Conservation (phyloP, 2,113 vertebrate species). For the Otus sunia region DNA sequence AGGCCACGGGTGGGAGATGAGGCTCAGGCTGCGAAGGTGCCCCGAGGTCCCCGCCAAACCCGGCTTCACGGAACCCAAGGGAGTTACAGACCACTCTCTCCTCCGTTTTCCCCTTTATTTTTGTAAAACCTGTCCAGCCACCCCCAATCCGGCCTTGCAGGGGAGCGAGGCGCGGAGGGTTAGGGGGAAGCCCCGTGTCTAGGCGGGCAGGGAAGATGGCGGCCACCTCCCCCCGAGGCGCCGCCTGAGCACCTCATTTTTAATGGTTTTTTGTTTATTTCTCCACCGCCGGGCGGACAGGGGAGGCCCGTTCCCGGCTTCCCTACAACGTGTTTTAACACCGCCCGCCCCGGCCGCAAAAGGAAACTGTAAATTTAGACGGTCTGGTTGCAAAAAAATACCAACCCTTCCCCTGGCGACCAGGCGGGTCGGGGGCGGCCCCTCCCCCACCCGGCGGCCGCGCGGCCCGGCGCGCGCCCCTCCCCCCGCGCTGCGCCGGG, state of each 20-base stretch:
- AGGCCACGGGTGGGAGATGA: neutral
- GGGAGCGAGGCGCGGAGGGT: fast-evolving
- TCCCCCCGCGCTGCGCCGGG: neutral
- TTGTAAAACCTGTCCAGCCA: neutral
- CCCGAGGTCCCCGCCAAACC: fast-evolving
- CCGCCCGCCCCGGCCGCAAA: conserved; percentile 37
- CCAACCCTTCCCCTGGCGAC: neutral
- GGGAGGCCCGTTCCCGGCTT: neutral
- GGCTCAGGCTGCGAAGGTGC: neutral
- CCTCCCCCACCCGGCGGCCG: neutral
- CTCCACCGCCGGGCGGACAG: neutral
- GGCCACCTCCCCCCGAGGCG: no score
- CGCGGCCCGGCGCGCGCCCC: neutral
- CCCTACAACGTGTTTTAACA: neutral
- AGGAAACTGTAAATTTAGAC: conserved; percentile 61
- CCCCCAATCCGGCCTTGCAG: no score
- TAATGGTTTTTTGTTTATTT: neutral
- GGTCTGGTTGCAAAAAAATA: neutral
- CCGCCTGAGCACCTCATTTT: neutral
- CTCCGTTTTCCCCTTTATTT: neutral
- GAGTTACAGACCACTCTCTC: neutral
- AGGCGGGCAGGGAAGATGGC: neutral
- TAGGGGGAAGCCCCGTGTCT: fast-evolving
- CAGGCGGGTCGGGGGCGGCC: neutral
- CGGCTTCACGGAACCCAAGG: neutral